Base-by-base conservation (phyloP, 2,888 invertebrate species). In the Cryptophagus acutangulus region DNA sequence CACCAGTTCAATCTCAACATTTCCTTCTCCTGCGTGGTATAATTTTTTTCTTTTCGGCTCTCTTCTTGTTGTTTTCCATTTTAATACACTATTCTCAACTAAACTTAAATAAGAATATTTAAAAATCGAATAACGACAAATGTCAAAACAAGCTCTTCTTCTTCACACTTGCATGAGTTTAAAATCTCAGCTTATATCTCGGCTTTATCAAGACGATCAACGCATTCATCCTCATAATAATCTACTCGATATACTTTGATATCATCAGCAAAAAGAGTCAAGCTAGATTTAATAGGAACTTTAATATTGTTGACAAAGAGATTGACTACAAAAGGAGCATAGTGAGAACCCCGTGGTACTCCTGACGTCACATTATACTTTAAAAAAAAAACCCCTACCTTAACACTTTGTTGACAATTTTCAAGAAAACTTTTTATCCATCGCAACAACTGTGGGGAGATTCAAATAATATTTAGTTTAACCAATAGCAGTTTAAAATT, bases 231-330 rank as follows among this genome's bases (percentile, higher is more conserved):
- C 5, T 13, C 12, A 3, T 13, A 13, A 10, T 12, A 9, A 20
- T 29, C 18, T 17, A 10, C 4, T n/a, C 16, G 18, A 20, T 20
- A 41, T 14, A 41, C 10, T 29, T 38, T 41, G 4, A 41, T 15
- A 20, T 41, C 41, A 24, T 42, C 42, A 15, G 38, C 38, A 30
- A 36, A 38, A 5, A 42, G 13, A 9, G 35, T 25, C 14, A 15
- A 16, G 17, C 37, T 33, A 3, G n/a, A 9, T 3, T 18, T 30
- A 31, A 41, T 24, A 16, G 10, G 3, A 13, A 16, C 15, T 10
- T 20, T 16, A 10, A 41, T 33, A 12, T 41, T 37, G 14, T 41
- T 38, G 5, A 41, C 20, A 15, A 41, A 41, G 17, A 17, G 12
- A 9, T 33, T 16, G 37, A 41, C 28, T 12, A 41, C 18, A 9